Evolutionary conservation across 2,888 invertebrate species (phyloP).

Genomic region (Pseudanteris insignis): DNA sequence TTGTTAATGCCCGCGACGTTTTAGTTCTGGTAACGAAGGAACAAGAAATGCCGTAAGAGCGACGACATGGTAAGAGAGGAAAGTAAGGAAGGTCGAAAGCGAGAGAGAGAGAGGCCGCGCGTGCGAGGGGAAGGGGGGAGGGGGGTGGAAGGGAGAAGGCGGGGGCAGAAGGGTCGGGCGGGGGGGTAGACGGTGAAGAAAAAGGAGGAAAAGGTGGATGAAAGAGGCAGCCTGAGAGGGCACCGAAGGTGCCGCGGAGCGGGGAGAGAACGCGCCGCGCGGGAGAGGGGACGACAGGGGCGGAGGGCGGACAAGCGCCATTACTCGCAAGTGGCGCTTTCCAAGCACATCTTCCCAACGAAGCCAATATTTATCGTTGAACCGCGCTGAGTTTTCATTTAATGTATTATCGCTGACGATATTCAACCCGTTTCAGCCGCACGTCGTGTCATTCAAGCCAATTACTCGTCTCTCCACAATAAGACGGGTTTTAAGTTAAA

Average conservation of each 20-base stretch:
- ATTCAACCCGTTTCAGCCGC: constrained; percentile 39
- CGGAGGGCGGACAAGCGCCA: constrained; percentile 52
- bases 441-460: constrained; percentile 16
- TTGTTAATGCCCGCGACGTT: no score
- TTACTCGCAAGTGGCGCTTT: constrained; percentile 65
- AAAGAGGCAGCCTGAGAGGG: constrained; percentile 37
- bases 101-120: background rate
- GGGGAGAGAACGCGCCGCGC: constrained; percentile 21
- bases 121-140: constrained; percentile 1
- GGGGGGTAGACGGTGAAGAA: constrained; percentile 20
- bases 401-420: constrained; percentile 62
- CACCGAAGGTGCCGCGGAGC: constrained; percentile 36
- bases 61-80: background rate
- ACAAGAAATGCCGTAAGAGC: background rate
- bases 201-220: constrained; percentile 34
- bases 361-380: constrained; percentile 63
- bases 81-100: background rate
- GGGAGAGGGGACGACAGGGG: constrained; percentile 8
- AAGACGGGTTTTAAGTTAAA: no score
- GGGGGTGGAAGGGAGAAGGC: constrained; percentile 3
- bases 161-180: background rate
- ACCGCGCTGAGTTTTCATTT: constrained; percentile 57
- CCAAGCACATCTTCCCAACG: constrained; percentile 59
- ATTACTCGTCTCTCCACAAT: constrained; percentile 10
- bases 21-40: background rate